phyloP scores from a whole-genome alignment of 2,113 vertebrate genomes.

The Euleptes europaea region DNA sequence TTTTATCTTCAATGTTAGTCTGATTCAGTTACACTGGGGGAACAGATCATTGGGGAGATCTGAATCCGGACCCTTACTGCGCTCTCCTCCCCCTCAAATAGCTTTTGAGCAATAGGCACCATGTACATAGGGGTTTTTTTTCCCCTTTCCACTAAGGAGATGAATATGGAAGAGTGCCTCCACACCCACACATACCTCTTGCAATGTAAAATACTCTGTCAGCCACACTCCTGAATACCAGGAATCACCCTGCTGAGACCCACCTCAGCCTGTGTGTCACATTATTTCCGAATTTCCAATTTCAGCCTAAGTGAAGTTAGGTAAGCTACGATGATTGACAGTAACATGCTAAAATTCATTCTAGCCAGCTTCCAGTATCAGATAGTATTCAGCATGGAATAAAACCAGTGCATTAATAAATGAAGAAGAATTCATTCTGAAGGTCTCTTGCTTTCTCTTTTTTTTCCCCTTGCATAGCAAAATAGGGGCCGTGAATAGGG shows the following conservation, averaged over 20 bases:
- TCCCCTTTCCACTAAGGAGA: background rate
- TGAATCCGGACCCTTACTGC: background rate
- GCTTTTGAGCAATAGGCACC: background rate
- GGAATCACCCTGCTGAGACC: background rate
- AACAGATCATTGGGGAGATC: background rate
- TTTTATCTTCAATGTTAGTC: no score
- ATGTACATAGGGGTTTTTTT: background rate
- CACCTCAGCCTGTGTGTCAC: background rate
- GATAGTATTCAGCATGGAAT: conserved; percentile 37
- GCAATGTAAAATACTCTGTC: background rate
- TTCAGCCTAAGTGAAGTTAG: conserved; percentile 42
- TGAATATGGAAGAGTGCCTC: background rate
- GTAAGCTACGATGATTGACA: conserved; percentile 57
- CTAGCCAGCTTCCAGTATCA: conserved; percentile 27
- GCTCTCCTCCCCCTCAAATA: background rate
- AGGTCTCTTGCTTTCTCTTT: background rate
- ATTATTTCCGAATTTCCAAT: conserved; percentile 43
- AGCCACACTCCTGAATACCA: rapidly evolving
- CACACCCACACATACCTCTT: background rate
- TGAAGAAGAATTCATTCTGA: conserved; percentile 34
- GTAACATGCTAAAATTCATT: conserved; percentile 41
- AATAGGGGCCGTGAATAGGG: background rate
- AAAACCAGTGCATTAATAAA: conserved; percentile 15
- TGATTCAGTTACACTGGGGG: background rate
- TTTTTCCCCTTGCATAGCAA: background rate